A percentile compares a stretch with the other conserved stretches of the same genome.
Conservation (phyloP, 2,797 vertebrate genomes). For the Coendou prehensilis region DNA sequence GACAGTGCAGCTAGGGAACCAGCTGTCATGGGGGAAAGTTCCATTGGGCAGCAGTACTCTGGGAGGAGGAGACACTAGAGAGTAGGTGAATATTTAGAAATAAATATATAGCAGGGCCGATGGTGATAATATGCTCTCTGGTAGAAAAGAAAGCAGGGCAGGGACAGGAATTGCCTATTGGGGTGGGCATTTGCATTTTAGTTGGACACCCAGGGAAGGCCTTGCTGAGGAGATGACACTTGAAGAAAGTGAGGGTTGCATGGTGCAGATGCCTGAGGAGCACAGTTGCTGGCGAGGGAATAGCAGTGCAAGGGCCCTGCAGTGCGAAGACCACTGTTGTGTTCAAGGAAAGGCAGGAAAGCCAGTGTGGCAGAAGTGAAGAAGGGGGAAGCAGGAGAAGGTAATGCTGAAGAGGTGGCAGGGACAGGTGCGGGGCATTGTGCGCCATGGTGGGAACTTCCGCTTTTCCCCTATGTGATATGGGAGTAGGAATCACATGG, state of each 20-base stretch:
- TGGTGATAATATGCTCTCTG: not conserved
- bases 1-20: not conserved
- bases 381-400: not conserved
- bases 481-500: not conserved
- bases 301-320: not conserved
- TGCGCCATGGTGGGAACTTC: not conserved
- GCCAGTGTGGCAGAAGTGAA: not conserved
- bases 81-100: not conserved
- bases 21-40: not conserved
- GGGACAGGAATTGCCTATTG: not conserved
- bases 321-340: not conserved
- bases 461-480: not conserved
- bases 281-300: not conserved
- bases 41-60: rapidly evolving
- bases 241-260: not conserved
- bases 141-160: not conserved
- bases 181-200: not conserved
- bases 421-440: not conserved
- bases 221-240: not conserved
- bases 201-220: not conserved
- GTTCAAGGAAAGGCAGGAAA: not conserved
- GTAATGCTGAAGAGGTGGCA: not conserved
- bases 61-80: not conserved
- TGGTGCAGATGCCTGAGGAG: not conserved
- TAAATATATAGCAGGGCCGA: not conserved